Evolutionary conservation across 2,888 invertebrate species (phyloP), one percentile per base, ranked within the genome.

Genomic region (Meta bourneti): DNA sequence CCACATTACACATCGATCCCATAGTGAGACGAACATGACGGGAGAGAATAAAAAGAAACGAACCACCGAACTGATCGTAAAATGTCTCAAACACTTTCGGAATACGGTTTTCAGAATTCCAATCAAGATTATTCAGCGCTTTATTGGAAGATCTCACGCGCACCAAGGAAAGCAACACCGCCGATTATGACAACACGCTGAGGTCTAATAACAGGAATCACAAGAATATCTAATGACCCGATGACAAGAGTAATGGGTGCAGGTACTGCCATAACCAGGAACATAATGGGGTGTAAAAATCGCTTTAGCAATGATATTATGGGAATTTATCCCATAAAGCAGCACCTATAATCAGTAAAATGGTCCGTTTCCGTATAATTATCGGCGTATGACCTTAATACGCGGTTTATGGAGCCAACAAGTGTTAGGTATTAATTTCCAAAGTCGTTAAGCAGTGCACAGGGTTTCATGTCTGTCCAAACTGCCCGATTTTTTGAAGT

Each of bases 241-340:
- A 61, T 61, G 61, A 61, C 61, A 61, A 61, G 13, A 61, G 61
- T 16, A 16, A 61, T 61, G 61, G 61, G 61, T 13, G 61, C 34
- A 8, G 61, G 61, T 11, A 11, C 61, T 61, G 61, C 61, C 61
- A 61, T 61, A 61, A 61, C 61, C 61, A 61, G 61, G 16, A 16
- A 61, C 61, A 61, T 61, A 61, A 61, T 61, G 61, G 61, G 61
- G 61, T 61, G 61, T 61, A 61, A 61, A 61, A 61, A 61, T 61
- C 82, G 72, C 51, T 54, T 52, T 52, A 52, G 78, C 16, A 84
- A 72, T 48, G 52, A 70, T 74, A 74, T 74, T 72, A 54, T 74
- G 83, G 54, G 74, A 54, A 83, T 83, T 74, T 74, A 20, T 19
- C n/a, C 74, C 51, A 71, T 82, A 82, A 82, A 82, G 48, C 70